Evolutionary conservation across 2,113 vertebrate species (phyloP).

Genomic region (Oreochromis spilurus): DNA sequence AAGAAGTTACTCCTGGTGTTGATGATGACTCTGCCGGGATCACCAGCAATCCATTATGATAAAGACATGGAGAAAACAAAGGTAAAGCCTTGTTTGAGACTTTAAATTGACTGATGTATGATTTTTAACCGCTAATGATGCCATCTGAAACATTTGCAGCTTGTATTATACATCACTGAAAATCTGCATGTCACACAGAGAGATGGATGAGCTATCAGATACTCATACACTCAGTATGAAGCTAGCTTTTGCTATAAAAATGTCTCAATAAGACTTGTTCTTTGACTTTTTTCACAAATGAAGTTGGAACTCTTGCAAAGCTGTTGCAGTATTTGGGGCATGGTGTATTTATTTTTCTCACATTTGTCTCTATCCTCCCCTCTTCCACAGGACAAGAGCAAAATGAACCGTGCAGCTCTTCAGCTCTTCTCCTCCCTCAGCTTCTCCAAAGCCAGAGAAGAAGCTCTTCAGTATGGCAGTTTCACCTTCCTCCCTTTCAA

Average conservation of each 20-base stretch:
- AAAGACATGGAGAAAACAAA: slow-evolving; percentile 40
- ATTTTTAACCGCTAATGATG: background rate
- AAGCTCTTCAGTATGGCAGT: slow-evolving; percentile 63
- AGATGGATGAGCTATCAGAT: background rate
- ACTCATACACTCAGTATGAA: background rate
- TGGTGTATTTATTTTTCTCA: background rate
- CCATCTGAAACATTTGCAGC: background rate
- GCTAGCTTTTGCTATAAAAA: background rate
- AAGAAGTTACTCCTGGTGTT: slow-evolving; percentile 66
- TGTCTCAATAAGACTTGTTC: background rate
- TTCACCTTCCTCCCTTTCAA: slow-evolving; percentile 67
- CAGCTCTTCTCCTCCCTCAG: slow-evolving; percentile 66
- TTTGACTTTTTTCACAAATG: background rate
- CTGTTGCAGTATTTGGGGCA: background rate
- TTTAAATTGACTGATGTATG: background rate
- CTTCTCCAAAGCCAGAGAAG: slow-evolving; percentile 59
- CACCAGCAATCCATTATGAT: slow-evolving; percentile 60
- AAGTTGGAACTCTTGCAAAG: background rate
- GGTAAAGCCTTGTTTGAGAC: slow-evolving; percentile 7
- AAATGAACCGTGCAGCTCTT: background rate
- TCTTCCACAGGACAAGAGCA: slow-evolving; percentile 5
- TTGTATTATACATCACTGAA: background rate
- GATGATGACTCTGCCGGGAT: slow-evolving; percentile 75
- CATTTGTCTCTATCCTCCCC: background rate
- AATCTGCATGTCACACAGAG: background rate